Evolutionary conservation across 2,113 vertebrate genomes (phyloP).

Genomic region (Pseudonaja textilis): DNA sequence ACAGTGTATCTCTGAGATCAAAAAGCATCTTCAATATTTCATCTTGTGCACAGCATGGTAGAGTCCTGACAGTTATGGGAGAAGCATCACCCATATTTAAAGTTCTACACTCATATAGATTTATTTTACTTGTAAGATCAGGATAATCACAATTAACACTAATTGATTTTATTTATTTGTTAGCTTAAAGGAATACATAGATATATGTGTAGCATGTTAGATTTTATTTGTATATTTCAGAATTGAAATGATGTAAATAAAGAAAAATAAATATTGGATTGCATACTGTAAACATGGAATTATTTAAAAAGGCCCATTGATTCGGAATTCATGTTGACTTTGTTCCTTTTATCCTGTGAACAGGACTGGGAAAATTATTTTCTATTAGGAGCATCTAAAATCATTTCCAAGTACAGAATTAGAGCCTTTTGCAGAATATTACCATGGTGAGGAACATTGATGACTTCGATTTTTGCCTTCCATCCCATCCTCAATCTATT

Average conservation of each 20-base stretch:
- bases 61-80: background rate
- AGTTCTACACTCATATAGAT: background rate
- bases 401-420: fast-evolving
- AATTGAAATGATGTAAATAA: background rate
- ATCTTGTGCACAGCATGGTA: background rate
- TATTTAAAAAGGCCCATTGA: background rate
- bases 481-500: conserved; percentile 86
- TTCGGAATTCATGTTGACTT: fast-evolving
- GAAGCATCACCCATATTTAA: background rate
- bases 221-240: background rate
- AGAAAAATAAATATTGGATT: background rate
- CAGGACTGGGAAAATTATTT: background rate
- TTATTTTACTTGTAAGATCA: background rate
- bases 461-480: conserved; percentile 89
- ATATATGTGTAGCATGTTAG: background rate
- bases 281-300: background rate
- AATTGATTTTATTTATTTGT: background rate
- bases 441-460: conserved; percentile 92
- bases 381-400: background rate
- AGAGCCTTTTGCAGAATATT: background rate
- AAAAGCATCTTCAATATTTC: background rate
- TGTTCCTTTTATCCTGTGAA: background rate
- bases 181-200: background rate
- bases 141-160: background rate
- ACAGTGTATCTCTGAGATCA: background rate